A percentile compares a stretch with the other conserved stretches of the same genome.
Evolutionary conservation across 2,797 vertebrate species (phyloP).

Genomic region (Carduelis carduelis): DNA sequence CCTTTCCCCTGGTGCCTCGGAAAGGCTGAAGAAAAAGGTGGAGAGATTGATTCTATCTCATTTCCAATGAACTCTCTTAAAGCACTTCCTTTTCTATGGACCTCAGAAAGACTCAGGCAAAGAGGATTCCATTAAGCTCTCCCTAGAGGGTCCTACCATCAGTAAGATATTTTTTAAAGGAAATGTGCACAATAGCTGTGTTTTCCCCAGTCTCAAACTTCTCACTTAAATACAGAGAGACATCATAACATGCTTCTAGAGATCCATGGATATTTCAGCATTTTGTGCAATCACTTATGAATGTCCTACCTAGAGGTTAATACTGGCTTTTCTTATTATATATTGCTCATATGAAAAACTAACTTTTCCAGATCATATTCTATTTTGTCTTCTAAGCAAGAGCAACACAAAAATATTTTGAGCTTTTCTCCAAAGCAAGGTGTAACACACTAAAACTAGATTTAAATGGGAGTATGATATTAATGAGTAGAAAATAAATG

Average conservation of each 20-base stretch:
- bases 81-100: slow-evolving; percentile 13
- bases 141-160: neutral
- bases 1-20: neutral
- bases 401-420: neutral
- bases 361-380: neutral
- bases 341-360: neutral
- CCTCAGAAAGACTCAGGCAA: neutral
- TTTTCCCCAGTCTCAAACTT: neutral
- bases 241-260: neutral
- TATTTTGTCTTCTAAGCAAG: neutral
- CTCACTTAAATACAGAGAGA: neutral
- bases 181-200: neutral
- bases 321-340: neutral
- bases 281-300: neutral
- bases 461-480: neutral
- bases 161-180: neutral
- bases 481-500: neutral
- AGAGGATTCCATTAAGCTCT: slow-evolving; percentile 21
- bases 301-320: neutral
- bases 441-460: neutral
- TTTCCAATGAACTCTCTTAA: neutral
- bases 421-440: neutral
- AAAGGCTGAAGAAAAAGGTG: neutral
- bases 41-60: neutral
- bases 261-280: neutral